A percentile compares a stretch with the other conserved stretches of the same genome.
Evolutionary conservation across 2,797 vertebrate genomes (phyloP).

Genomic region (Anguilla megastoma): DNA sequence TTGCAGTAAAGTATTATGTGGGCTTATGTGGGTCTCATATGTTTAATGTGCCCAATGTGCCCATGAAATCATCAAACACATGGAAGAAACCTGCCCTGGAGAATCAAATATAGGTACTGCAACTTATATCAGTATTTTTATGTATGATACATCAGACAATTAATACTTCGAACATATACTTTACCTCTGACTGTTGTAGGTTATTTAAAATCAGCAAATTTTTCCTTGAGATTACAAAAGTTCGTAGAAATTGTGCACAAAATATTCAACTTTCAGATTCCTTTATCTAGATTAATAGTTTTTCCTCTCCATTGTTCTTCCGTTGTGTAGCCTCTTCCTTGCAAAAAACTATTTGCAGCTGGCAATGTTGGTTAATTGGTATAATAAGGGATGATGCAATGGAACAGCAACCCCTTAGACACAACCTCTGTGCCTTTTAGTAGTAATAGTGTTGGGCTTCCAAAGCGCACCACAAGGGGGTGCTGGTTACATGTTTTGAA

Average conservation of each 20-base stretch:
- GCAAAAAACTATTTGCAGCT: not conserved
- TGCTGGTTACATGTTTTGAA: not conserved
- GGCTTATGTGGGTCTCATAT: not conserved
- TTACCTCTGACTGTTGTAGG: not conserved
- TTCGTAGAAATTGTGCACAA: not conserved
- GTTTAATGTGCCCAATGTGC: not conserved
- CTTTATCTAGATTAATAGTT: not conserved
- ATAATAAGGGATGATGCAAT: slow-evolving; percentile 36
- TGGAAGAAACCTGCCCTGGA: not conserved
- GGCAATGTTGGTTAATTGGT: slow-evolving; percentile 26
- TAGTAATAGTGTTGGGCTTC: slow-evolving; percentile 8
- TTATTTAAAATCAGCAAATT: not conserved
- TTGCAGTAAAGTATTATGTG: not conserved
- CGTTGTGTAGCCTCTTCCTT: not conserved
- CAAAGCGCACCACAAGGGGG: slow-evolving; percentile 23
- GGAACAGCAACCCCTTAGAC: slow-evolving; percentile 23
- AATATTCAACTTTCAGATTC: not conserved
- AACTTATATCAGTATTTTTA: not conserved
- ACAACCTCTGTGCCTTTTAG: not conserved
- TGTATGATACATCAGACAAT: not conserved
- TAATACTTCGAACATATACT: not conserved
- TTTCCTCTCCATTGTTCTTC: not conserved
- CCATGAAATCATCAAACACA: not conserved
- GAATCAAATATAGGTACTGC: not conserved
- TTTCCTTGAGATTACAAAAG: not conserved